These are phyloP conservation scores for Prinia subflava DNA, from an alignment of 2,113 vertebrate species.

Conservation along the genomic window DNA sequence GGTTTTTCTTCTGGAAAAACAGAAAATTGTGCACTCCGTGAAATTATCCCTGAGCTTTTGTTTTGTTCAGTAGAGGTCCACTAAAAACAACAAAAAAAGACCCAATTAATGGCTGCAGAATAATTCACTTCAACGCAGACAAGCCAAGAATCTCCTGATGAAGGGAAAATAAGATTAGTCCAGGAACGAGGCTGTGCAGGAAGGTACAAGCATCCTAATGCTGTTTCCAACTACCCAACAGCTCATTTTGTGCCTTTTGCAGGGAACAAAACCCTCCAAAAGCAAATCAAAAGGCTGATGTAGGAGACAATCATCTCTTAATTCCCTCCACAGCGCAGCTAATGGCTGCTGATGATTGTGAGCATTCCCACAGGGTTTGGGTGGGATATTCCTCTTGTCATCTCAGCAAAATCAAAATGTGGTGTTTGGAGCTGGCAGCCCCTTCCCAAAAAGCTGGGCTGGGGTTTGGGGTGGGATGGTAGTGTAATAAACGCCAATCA, in stretches of 20 bases:
- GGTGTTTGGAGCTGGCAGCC: neutral
- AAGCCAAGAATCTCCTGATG: neutral
- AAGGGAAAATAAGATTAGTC: neutral
- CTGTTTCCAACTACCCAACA: neutral
- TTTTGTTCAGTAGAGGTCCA: neutral
- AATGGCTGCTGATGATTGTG: neutral
- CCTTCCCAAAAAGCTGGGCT: neutral
- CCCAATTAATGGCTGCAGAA: neutral
- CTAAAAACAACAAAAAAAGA: neutral
- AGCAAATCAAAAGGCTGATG: neutral
- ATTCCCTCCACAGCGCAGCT: neutral
- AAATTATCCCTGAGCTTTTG: neutral
- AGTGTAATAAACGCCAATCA: no score
- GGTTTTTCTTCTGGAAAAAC: neutral
- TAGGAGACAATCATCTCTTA: neutral
- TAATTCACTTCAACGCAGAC: neutral
- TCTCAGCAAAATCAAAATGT: neutral
- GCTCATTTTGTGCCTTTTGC: slow-evolving; percentile 10
- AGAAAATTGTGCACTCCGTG: neutral
- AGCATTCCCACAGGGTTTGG: neutral
- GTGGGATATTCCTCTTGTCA: neutral
- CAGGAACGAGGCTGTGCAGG: neutral
- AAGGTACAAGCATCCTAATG: neutral
- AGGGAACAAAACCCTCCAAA: neutral
- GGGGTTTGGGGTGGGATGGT: neutral